Percentiles rank a stretch among this genome's conserved stretches.
Evolutionary conservation across 2,113 vertebrate species (phyloP).

Genomic region (Catharus minimus): DNA sequence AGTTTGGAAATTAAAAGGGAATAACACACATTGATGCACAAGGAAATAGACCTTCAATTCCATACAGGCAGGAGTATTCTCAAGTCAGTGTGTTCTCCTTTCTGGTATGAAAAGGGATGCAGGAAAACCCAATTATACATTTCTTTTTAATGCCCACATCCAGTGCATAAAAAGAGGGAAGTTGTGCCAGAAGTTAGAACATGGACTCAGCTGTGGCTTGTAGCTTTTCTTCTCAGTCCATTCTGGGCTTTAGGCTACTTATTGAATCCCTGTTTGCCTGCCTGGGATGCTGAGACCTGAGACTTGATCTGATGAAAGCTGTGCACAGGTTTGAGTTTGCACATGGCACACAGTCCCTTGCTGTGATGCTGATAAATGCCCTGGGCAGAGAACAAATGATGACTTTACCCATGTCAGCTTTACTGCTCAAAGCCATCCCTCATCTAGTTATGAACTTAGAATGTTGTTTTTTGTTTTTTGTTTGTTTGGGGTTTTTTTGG

Average conservation of each 20-base stretch:
- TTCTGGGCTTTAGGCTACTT: background rate
- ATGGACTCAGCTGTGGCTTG: background rate
- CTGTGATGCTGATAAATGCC: background rate
- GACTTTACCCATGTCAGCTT: background rate
- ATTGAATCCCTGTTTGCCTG: background rate
- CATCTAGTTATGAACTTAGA: background rate
- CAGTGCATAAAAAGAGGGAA: background rate
- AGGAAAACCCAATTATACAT: background rate
- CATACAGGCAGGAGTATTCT: background rate
- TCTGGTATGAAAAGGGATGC: background rate
- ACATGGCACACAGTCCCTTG: background rate
- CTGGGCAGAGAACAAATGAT: background rate
- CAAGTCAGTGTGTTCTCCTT: background rate
- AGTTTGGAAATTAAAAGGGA: conserved; percentile 7
- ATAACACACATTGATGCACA: background rate
- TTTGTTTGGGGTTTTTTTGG: background rate
- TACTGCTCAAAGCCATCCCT: background rate
- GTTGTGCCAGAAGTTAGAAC: background rate
- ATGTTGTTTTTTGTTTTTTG: background rate
- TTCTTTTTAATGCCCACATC: background rate
- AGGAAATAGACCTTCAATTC: background rate
- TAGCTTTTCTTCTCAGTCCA: background rate
- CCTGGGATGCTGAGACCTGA: background rate
- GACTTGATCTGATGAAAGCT: background rate
- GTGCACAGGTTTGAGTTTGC: background rate